phyloP scores from a whole-genome alignment of 2,888 invertebrate genomes.

The Adelognathus sp. region DNA sequence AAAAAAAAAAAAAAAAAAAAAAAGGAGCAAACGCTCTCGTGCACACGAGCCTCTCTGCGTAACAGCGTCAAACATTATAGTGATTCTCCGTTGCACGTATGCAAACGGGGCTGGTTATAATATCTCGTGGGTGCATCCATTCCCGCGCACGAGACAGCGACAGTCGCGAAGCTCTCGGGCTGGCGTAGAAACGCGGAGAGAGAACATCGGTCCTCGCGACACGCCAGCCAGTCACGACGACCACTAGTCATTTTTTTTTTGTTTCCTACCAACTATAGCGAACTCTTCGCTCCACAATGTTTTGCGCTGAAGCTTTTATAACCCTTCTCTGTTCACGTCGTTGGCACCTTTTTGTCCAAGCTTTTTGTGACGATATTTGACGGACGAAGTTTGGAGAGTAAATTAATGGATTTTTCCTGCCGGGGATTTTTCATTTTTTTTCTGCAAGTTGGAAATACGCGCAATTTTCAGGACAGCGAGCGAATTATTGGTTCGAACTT shows the following conservation, averaged over 20 bases:
- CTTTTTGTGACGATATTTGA: not conserved
- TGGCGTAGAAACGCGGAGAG: not conserved
- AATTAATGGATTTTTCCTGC: not conserved
- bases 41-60: not conserved
- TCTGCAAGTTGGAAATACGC: not conserved
- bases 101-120: not conserved
- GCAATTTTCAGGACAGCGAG: not conserved
- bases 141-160: not conserved
- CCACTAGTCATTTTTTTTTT: not conserved
- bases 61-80: not conserved
- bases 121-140: not conserved
- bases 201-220: not conserved
- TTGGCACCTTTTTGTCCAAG: too few species aligned
- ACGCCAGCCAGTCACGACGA: not conserved
- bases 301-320: not conserved
- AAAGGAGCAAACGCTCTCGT: not conserved
- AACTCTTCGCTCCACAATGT: not conserved
- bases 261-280: not conserved
- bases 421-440: not conserved
- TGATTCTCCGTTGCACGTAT: not conserved
- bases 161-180: not conserved
- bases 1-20: too few species aligned
- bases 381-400: not conserved
- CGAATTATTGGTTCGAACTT: not conserved
- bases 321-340: not conserved